phyloP scores from a whole-genome alignment of 2,797 vertebrate species.

The Paratrypauchen microcephalus region DNA sequence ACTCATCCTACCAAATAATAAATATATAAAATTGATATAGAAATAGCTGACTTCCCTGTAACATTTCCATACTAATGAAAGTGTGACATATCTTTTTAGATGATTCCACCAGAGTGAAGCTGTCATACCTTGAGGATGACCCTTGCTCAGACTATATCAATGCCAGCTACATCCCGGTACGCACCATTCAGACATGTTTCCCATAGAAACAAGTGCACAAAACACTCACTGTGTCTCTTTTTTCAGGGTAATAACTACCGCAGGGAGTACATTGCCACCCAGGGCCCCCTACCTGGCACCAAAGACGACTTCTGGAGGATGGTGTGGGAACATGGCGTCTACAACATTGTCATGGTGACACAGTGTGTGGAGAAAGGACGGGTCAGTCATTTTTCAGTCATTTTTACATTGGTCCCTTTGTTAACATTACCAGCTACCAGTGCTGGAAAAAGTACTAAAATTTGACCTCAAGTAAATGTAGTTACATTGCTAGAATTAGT shows the following conservation, averaged over 20 bases:
- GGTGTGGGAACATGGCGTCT: conserved; percentile 93
- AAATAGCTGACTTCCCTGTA: background rate
- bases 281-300: conserved; percentile 93
- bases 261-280: conserved; percentile 91
- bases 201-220: conserved; percentile 1
- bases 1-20: background rate
- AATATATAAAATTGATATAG: background rate
- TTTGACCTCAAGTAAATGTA: too few relatives aligned
- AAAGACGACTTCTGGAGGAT: conserved; percentile 98
- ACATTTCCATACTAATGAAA: background rate
- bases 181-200: conserved; percentile 28
- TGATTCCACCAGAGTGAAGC: conserved; percentile 90
- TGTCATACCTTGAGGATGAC: conserved; percentile 91
- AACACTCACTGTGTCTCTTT: conserved; percentile 1
- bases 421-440: background rate
- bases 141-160: conserved; percentile 95
- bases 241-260: conserved; percentile 88
- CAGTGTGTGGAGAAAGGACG: conserved; percentile 94
- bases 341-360: conserved; percentile 95
- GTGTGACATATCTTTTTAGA: conserved; percentile 67
- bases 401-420: background rate
- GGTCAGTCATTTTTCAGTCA: conserved; percentile 74
- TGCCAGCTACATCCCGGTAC: conserved; percentile 92
- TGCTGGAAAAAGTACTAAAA: too few relatives aligned
- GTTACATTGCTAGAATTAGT: too few relatives aligned